Percentiles rank a stretch among this genome's conserved stretches.
Conservation (phyloP, 2,113 vertebrate genomes). For the human (Homo sapiens) region DNA sequence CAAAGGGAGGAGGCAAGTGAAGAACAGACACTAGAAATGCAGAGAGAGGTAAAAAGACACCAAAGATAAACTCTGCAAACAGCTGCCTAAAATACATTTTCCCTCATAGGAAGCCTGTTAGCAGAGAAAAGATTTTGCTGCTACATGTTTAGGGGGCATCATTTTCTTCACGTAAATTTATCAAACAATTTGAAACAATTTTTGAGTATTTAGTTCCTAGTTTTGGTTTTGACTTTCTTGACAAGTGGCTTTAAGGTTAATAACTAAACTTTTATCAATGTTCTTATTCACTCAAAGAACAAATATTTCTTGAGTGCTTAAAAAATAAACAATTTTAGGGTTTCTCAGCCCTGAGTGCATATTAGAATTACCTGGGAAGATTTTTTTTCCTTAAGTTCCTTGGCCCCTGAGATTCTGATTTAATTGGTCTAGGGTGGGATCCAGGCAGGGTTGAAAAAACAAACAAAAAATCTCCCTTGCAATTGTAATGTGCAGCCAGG, state of each 20-base stretch:
- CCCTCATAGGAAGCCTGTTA: not conserved
- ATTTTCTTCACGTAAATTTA: not conserved
- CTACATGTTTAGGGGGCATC: not conserved
- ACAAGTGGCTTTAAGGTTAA: not conserved
- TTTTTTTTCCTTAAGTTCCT: not conserved
- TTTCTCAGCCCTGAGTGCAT: constrained; percentile 24
- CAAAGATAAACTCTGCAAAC: constrained; percentile 39
- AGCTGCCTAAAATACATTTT: constrained; percentile 19
- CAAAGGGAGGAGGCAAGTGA: not conserved
- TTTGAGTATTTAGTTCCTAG: not conserved
- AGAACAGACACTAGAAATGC: not conserved
- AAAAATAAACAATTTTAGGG: not conserved
- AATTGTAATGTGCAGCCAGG: constrained; percentile 18
- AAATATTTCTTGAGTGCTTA: constrained; percentile 31
- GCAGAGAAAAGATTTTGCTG: constrained; percentile 17
- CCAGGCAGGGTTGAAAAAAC: not conserved
- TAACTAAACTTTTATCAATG: constrained; percentile 48
- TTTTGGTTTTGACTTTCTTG: constrained; percentile 29
- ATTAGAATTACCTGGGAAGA: constrained; percentile 1
- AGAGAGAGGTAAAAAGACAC: constrained; percentile 16
- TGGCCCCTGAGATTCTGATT: constrained; percentile 30
- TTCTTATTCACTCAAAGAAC: constrained; percentile 1
- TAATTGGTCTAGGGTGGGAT: constrained; percentile 30
- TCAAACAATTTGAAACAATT: constrained; percentile 34
- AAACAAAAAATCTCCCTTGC: not conserved